Evolutionary conservation across 2,888 invertebrate species (phyloP).

Genomic region (Axea sp.): DNA sequence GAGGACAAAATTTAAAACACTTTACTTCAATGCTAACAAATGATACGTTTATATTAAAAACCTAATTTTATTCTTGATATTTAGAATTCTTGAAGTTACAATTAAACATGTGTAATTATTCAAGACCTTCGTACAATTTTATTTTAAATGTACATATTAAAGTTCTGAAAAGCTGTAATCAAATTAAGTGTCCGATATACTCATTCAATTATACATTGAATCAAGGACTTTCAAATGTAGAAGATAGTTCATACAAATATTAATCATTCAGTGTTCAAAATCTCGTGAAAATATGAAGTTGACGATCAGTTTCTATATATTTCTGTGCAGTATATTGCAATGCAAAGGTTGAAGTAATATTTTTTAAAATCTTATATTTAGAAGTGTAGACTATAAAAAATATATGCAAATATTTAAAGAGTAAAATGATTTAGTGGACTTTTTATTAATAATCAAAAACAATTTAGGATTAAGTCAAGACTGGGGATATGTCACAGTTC

Average conservation of each 20-base stretch:
- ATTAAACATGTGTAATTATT: not conserved
- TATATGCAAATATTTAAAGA: not conserved
- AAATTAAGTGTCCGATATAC: constrained; percentile 1
- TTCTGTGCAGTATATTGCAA: not conserved
- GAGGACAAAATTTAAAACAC: too few relatives aligned
- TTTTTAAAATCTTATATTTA: too few relatives aligned
- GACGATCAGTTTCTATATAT: not conserved
- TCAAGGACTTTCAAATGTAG: not conserved
- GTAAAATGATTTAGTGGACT: not conserved
- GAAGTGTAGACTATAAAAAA: too few relatives aligned
- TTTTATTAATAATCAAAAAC: not conserved
- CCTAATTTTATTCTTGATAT: too few relatives aligned
- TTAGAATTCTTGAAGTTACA: too few relatives aligned
- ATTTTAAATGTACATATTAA: too few relatives aligned
- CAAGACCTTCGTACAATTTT: too few relatives aligned
- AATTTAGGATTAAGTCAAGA: constrained; percentile 68
- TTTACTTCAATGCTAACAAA: too few relatives aligned
- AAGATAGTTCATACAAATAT: not conserved
- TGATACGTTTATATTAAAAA: too few relatives aligned
- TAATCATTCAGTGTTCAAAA: not conserved
- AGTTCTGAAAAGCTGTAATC: constrained; percentile 1
- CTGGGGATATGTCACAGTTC: constrained; percentile 80
- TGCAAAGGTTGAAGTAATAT: not conserved
- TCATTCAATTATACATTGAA: not conserved
- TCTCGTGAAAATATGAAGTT: not conserved